Evolutionary conservation across 2,113 vertebrate genomes (phyloP).

Genomic region (Alaudala cheleensis): DNA sequence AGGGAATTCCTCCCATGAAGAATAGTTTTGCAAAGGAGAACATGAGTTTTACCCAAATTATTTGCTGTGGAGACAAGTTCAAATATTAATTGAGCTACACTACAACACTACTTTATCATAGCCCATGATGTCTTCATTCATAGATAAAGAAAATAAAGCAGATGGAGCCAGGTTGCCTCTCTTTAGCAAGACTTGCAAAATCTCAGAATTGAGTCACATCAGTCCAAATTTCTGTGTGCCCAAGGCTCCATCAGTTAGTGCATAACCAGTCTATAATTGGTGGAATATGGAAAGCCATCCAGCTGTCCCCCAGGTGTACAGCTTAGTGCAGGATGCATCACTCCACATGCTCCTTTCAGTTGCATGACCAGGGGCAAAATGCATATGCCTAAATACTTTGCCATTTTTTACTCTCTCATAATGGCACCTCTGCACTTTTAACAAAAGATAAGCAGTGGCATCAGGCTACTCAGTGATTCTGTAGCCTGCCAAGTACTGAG

Average conservation of each 20-base stretch:
- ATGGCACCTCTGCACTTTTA: background rate
- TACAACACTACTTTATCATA: background rate
- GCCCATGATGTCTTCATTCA: background rate
- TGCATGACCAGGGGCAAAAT: background rate
- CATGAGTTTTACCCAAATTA: background rate
- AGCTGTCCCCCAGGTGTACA: background rate
- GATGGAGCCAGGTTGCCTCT: background rate
- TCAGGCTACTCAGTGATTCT: background rate
- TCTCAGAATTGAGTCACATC: background rate
- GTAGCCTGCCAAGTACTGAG: background rate
- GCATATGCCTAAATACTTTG: background rate
- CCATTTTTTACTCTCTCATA: background rate
- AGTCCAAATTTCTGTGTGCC: background rate
- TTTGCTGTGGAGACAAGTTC: background rate
- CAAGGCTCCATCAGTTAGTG: background rate
- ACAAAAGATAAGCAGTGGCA: background rate
- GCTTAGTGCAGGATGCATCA: rapidly evolving
- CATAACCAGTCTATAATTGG: rapidly evolving
- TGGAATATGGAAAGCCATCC: background rate
- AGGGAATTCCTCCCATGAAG: background rate
- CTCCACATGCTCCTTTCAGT: background rate
- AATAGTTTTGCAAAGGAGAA: background rate
- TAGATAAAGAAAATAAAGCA: background rate
- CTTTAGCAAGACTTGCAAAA: background rate
- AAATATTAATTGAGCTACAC: background rate